These are phyloP conservation scores for Leucoraja erinaceus DNA, from an alignment of 2,113 vertebrate species.

Conservation along the genomic window DNA sequence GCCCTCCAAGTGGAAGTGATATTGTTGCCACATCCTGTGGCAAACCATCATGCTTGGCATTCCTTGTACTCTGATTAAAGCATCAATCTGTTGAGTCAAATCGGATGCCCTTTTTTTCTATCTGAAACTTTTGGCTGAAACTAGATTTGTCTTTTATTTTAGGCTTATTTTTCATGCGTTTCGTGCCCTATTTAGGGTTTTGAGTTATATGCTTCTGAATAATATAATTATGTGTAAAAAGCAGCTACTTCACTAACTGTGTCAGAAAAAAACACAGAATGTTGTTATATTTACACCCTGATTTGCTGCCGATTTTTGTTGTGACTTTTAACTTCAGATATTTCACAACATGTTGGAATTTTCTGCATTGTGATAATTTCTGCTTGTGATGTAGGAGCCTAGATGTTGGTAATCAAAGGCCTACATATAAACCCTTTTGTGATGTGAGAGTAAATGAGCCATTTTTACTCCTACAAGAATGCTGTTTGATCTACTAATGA, in stretches of 20 bases:
- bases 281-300: neutral
- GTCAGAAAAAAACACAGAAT: neutral
- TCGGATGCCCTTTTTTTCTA: neutral
- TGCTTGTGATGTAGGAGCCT: neutral
- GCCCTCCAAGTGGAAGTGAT: neutral
- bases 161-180: neutral
- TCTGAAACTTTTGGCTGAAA: neutral
- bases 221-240: neutral
- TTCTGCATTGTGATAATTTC: neutral
- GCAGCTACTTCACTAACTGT: neutral
- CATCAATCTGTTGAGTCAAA: neutral
- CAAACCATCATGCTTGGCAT: neutral
- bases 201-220: neutral
- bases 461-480: neutral
- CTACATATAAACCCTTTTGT: neutral
- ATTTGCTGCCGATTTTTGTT: neutral
- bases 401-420: neutral
- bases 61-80: neutral
- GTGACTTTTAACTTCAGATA: neutral
- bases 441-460: neutral
- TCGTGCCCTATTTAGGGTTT: neutral
- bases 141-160: neutral
- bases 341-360: neutral
- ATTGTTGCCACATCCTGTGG: neutral
- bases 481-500: constrained; percentile 29